Percentiles rank a stretch among this genome's conserved stretches.
These are phyloP conservation scores for Neomicropteryx cornuta DNA, from an alignment of 1,140 invertebrate genomes.

Conservation along the genomic window DNA sequence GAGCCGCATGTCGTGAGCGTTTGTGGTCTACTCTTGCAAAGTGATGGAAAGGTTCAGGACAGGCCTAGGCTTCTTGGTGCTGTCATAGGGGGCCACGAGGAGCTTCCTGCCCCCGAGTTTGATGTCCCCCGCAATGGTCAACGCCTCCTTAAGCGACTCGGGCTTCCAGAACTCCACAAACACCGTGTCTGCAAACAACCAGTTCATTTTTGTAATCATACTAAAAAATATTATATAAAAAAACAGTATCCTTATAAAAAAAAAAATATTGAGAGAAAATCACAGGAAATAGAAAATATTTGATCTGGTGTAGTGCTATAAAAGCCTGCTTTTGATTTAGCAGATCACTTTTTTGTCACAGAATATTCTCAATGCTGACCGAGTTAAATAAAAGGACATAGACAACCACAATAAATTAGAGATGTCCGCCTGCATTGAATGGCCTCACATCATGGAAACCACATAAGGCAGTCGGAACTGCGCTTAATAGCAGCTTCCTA, in stretches of 20 bases:
- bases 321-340: neutral
- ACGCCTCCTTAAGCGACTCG: slow-evolving; percentile 19
- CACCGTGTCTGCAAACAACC: slow-evolving; percentile 21
- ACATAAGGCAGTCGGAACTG: too few species aligned
- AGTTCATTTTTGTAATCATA: neutral
- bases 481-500: too few species aligned
- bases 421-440: too few species aligned
- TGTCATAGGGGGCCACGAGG: slow-evolving; percentile 19
- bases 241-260: neutral
- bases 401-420: too few species aligned
- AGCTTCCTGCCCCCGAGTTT: slow-evolving; percentile 25
- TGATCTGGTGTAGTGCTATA: neutral
- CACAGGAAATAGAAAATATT: neutral
- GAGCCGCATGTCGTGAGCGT: slow-evolving; percentile 8
- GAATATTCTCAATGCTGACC: too few species aligned
- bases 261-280: neutral
- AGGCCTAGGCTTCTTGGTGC: slow-evolving; percentile 7
- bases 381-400: too few species aligned
- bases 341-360: neutral
- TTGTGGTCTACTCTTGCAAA: slow-evolving; percentile 7
- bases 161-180: slow-evolving; percentile 28
- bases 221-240: neutral
- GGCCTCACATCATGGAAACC: too few species aligned
- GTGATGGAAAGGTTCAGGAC: slow-evolving; percentile 8
- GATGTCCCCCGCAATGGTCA: slow-evolving; percentile 15